Percentiles rank a stretch among this genome's conserved stretches.
Evolutionary conservation across 2,888 invertebrate species (phyloP).

Genomic region (Apamea crenata): DNA sequence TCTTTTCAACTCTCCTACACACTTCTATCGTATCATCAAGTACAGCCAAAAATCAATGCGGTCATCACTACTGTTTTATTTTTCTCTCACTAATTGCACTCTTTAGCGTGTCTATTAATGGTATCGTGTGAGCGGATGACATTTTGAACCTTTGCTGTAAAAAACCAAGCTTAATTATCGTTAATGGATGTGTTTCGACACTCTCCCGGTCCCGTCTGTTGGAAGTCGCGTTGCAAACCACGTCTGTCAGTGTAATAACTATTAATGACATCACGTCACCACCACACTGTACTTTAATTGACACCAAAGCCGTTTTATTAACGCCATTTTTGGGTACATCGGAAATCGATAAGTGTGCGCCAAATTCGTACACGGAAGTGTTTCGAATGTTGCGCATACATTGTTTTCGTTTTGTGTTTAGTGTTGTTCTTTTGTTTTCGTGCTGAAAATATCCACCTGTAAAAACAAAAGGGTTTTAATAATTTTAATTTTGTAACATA

Average conservation of each 20-base stretch:
- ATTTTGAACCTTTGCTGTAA: conserved; percentile 64
- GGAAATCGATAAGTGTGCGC: conserved; percentile 49
- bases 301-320: conserved; percentile 41
- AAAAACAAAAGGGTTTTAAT: background rate
- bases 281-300: conserved; percentile 53
- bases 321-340: conserved; percentile 40
- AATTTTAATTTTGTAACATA: background rate
- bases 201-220: conserved; percentile 51
- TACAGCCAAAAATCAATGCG: background rate
- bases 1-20: background rate
- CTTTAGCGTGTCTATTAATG: conserved; percentile 57
- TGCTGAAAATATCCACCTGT: background rate
- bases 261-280: conserved; percentile 66
- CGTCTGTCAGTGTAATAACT: conserved; percentile 69
- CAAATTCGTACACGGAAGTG: conserved; percentile 50
- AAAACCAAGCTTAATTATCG: conserved; percentile 69
- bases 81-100: conserved; percentile 35
- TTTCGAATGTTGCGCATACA: conserved; percentile 19
- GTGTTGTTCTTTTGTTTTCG: conserved; percentile 22
- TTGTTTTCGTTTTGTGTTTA: conserved; percentile 8
- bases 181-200: conserved; percentile 73
- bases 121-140: conserved; percentile 56
- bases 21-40: background rate
- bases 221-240: conserved; percentile 66
- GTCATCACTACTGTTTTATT: conserved; percentile 12